Evolutionary conservation across 1,140 invertebrate genomes (phyloP), one percentile per base, ranked within the genome.

Genomic region (Sinella curviseta): DNA sequence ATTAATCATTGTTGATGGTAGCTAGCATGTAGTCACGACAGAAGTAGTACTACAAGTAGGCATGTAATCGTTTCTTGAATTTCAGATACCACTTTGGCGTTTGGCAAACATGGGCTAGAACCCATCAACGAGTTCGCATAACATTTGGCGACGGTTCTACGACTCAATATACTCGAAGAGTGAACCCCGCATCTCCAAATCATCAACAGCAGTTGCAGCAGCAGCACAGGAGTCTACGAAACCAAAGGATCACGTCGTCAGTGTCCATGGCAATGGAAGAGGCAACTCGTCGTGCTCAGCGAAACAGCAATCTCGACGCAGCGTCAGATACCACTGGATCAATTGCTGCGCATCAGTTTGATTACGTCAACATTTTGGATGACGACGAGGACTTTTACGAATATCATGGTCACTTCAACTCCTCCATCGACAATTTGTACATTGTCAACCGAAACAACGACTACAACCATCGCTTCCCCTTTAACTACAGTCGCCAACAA

Each of bases 61-160:
- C 33, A 34, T 77, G 17, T 57, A 26, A 26, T 48, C 8, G 20
- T 28, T 75, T 14, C 4, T 34, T 30, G 26, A 65, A 3, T 57
- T 55, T 48, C 14, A 84, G 84, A 73, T 84, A 83, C 74, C 82
- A 84, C 73, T 17, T 82, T 31, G 70, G 74, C n/a, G 80, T 81
- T 14, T 84, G 82, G 80, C 30, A 34, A 74, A 1, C 28, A 26
- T 84, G 83, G 83, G 55, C 78, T 67, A 3, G 57, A 24, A 80
- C 82, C 0, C 77, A 83, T 78, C 82, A 84, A 65, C 79, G 78
- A 39, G 70, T 83, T 2, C 36, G 78, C 3, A 33, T 82, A 3
- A 33, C 55, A 24, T 60, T 60, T 60, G 55, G 55, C 12, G 55
- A 60, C 55, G 55, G 39, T 17, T 48, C 39, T 48, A 17, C 17